Evolutionary conservation across 2,797 vertebrate species (phyloP).

Genomic region (Girardinus metallicus): DNA sequence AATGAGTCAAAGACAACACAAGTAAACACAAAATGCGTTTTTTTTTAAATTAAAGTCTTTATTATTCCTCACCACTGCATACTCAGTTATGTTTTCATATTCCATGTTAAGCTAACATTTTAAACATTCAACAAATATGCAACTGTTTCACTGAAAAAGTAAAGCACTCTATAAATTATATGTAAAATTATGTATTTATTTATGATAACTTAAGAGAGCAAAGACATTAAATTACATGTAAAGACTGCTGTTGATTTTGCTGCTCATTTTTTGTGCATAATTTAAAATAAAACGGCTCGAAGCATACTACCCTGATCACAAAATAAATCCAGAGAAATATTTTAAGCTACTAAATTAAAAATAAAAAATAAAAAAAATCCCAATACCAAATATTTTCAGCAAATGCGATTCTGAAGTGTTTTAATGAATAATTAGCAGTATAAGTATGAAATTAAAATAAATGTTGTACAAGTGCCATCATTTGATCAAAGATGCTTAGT

Average conservation of each 20-base stretch:
- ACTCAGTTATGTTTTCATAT: no score
- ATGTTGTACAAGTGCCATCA: neutral
- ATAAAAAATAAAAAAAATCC: neutral
- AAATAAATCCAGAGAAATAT: neutral
- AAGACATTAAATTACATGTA: neutral
- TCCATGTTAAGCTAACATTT: neutral
- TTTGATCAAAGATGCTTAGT: neutral
- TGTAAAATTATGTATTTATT: no score
- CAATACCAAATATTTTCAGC: neutral
- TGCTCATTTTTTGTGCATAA: neutral
- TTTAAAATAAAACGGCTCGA: neutral
- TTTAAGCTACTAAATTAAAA: neutral
- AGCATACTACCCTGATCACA: neutral
- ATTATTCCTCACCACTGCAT: no score
- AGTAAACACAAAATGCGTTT: no score
- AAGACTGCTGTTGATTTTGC: neutral
- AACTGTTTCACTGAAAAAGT: neutral
- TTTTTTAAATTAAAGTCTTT: no score
- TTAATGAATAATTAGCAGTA: neutral
- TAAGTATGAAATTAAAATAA: neutral
- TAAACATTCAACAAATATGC: neutral
- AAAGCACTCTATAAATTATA: neutral
- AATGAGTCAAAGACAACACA: no score
- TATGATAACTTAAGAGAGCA: neutral
- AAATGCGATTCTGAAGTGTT: neutral